Evolutionary conservation across 2,888 invertebrate species (phyloP), one percentile per base, ranked within the genome.

Genomic region (Meghimatium bilineatum): DNA sequence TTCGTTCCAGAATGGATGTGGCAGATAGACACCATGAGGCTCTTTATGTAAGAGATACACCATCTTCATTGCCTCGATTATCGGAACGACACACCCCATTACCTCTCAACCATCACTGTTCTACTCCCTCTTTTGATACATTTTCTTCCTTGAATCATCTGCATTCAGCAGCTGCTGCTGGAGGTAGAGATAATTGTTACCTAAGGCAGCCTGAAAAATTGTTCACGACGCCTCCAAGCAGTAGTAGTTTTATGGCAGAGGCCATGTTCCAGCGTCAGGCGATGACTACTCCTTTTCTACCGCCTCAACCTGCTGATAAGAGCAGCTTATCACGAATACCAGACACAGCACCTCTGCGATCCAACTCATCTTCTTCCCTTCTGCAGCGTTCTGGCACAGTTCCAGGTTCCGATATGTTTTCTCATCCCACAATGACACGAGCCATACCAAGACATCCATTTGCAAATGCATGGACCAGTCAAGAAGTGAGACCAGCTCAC

Each of bases 391-490:
- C 88, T 26, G 86, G 89, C 34, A 89, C 90, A 34, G 89, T 90
- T 66, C 88, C 90, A 20, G 86, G 89, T n/a, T 89, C 91, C 76
- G 91, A 91, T 49, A 89, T 91, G 86, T 91, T 91, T 75, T 83
- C 87, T 17, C 85, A 90, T 29, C 85, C 89, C 20, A 87, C 89
- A 36, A 89, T 90, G 75, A 86, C 91, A 32, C 90, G 90, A 76
- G 87, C 90, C 17, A 90, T 92, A 88, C 88, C 90, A 0, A 87
- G 92, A 85, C 90, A 91, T 88, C 90, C 92, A 36, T 91, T 92
- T 86, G 89, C 91, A 76, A 88, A 88, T 79, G 88, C 91, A 1
- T 92, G 92, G 92, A 74, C 90, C 17, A 89, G 90, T 5, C 91
- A 91, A 85, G 92, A 92, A 36, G 90, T 90, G 14, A 87, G 91